These are phyloP conservation scores for Lysandra bellargus DNA, from an alignment of 2,888 invertebrate species.

Conservation along the genomic window DNA sequence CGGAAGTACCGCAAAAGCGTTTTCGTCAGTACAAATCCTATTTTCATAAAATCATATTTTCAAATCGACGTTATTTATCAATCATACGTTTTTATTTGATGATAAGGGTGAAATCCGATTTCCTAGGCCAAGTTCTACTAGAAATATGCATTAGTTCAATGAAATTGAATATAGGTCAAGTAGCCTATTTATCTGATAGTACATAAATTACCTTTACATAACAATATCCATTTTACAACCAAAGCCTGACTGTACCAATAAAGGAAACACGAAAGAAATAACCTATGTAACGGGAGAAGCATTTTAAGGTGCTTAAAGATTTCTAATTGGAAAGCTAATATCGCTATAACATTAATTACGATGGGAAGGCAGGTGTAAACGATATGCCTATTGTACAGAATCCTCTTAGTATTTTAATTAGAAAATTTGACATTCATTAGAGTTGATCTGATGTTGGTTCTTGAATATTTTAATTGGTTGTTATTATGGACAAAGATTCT, in stretches of 20 bases:
- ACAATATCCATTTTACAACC: slow-evolving; percentile 4
- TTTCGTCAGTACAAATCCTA: too few species aligned
- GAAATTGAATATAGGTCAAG: too few species aligned
- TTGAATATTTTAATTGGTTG: slow-evolving; percentile 16
- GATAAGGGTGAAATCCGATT: too few species aligned
- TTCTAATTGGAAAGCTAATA: slow-evolving; percentile 79
- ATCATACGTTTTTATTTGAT: too few species aligned
- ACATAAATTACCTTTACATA: not conserved
- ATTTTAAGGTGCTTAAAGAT: slow-evolving; percentile 71
- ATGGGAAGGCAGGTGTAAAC: slow-evolving; percentile 61
- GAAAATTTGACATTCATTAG: slow-evolving; percentile 26
- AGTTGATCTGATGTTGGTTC: not conserved
- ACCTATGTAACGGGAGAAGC: slow-evolving; percentile 58
- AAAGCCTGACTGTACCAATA: slow-evolving; percentile 23
- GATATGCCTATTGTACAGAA: slow-evolving; percentile 62
- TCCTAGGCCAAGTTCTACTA: too few species aligned
- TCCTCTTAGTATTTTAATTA: slow-evolving; percentile 32
- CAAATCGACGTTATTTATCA: too few species aligned
- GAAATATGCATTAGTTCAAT: too few species aligned
- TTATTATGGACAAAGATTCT: not conserved
- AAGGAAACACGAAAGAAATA: slow-evolving; percentile 29
- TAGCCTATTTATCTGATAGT: too few species aligned
- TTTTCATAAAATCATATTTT: too few species aligned
- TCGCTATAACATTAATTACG: slow-evolving; percentile 75
- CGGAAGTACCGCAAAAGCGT: too few species aligned